These are phyloP conservation scores for Microtus obscurus DNA, from an alignment of 2,797 vertebrate genomes.

Conservation along the genomic window DNA sequence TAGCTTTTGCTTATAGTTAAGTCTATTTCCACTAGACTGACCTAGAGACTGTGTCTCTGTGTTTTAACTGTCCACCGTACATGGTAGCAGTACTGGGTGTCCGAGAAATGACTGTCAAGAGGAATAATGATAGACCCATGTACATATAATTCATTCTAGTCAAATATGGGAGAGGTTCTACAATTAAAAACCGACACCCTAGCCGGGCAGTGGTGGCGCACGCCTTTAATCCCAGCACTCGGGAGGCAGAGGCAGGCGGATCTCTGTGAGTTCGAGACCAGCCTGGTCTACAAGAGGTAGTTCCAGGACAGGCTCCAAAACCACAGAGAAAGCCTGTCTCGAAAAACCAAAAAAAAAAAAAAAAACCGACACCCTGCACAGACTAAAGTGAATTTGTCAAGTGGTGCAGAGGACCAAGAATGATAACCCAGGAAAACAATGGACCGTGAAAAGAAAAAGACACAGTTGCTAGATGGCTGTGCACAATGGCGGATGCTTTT, in stretches of 20 bases:
- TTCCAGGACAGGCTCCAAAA: too few species aligned
- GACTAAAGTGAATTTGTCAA: slow-evolving; percentile 13
- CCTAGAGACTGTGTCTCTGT: neutral
- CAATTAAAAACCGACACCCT: slow-evolving; percentile 9
- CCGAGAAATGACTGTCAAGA: slow-evolving; percentile 36
- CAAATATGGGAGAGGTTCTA: slow-evolving; percentile 7
- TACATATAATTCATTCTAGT: neutral
- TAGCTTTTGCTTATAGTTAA: slow-evolving; percentile 30
- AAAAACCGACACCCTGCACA: neutral
- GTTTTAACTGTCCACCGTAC: neutral
- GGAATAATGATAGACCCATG: neutral
- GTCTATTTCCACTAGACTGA: slow-evolving; percentile 29
- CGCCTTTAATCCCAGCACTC: too few species aligned
- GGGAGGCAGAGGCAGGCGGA: too few species aligned
- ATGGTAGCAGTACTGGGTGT: slow-evolving; percentile 1
- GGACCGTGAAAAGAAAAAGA: neutral
- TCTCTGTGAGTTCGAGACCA: too few species aligned
- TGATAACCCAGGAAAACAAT: neutral
- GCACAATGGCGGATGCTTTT: neutral
- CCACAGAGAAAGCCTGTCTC: too few species aligned
- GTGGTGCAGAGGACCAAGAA: neutral
- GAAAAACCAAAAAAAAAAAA: too few species aligned
- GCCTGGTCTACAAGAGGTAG: too few species aligned
- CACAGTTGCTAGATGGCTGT: neutral
- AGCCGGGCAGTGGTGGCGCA: too few species aligned